Evolutionary conservation across 1,140 invertebrate species (phyloP).

Genomic region (Drosophila nigrodunni): DNA sequence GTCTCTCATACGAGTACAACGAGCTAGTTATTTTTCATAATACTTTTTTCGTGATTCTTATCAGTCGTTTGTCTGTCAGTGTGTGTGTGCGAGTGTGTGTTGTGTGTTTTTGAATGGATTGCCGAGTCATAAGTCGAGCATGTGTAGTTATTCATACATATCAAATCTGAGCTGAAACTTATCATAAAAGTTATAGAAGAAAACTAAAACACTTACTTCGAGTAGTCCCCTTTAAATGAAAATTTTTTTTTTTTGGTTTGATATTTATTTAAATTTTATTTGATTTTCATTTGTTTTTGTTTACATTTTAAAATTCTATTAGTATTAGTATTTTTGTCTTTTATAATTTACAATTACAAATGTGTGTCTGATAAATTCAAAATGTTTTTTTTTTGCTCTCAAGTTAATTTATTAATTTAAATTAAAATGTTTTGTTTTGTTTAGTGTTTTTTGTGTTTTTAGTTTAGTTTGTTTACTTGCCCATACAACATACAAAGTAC

Average conservation of each 20-base stretch:
- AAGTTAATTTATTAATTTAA: slow-evolving; percentile 40
- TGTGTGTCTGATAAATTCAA: slow-evolving; percentile 69
- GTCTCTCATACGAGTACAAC: slow-evolving; percentile 1
- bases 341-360: slow-evolving; percentile 72
- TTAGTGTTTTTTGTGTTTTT: not conserved
- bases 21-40: slow-evolving; percentile 51
- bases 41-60: slow-evolving; percentile 51
- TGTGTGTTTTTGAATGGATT: slow-evolving; percentile 14
- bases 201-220: not conserved
- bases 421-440: slow-evolving; percentile 34
- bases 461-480: slow-evolving; percentile 64
- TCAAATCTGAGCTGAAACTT: not conserved
- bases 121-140: not conserved
- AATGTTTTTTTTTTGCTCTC: slow-evolving; percentile 25
- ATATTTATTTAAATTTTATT: slow-evolving; percentile 70
- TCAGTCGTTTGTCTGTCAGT: slow-evolving; percentile 37
- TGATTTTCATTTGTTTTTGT: slow-evolving; percentile 46
- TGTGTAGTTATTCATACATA: slow-evolving; percentile 1
- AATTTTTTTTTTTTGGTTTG: slow-evolving; percentile 28
- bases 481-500: slow-evolving; percentile 65
- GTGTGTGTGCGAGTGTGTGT: slow-evolving; percentile 1
- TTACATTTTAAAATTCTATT: slow-evolving; percentile 76
- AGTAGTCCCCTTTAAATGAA: not conserved
- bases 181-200: not conserved
- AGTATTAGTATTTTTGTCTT: slow-evolving; percentile 31